phyloP scores from a whole-genome alignment of 2,113 vertebrate genomes.

The Triplophysa dalaica region DNA sequence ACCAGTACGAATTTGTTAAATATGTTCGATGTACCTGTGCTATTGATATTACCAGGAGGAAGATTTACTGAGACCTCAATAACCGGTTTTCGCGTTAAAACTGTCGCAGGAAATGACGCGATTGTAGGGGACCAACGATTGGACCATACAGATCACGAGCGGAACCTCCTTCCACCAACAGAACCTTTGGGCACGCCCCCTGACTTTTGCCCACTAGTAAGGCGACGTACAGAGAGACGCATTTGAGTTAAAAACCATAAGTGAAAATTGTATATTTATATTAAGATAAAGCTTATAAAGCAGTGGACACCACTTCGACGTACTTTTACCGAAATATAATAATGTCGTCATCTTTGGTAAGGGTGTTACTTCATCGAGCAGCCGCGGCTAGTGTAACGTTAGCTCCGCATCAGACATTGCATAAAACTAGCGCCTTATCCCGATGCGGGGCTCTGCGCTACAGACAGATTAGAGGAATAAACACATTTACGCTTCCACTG shows the following conservation, averaged over 20 bases:
- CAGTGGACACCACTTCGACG: background rate
- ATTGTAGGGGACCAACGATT: no score
- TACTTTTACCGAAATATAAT: background rate
- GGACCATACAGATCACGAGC: no score
- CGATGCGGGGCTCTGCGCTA: background rate
- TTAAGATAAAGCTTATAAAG: background rate
- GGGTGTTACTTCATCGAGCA: constrained; percentile 9
- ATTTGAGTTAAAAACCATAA: background rate
- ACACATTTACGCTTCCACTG: background rate
- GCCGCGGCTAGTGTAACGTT: background rate
- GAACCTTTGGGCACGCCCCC: no score
- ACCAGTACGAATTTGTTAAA: no score
- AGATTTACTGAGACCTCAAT: no score
- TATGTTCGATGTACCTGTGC: no score
- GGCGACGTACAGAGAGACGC: no score
- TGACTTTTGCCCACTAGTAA: no score
- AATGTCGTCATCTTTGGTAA: constrained; percentile 17
- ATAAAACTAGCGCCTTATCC: background rate
- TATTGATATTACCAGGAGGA: no score
- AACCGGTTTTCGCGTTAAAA: no score
- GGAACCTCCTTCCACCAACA: no score
- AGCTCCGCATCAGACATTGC: background rate
- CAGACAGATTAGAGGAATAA: constrained; percentile 7
- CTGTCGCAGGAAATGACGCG: no score
- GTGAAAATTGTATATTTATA: background rate